Percentiles rank a stretch among this genome's conserved stretches.
Evolutionary conservation across 2,888 invertebrate genomes (phyloP).

Genomic region (Slavum lentiscoides): DNA sequence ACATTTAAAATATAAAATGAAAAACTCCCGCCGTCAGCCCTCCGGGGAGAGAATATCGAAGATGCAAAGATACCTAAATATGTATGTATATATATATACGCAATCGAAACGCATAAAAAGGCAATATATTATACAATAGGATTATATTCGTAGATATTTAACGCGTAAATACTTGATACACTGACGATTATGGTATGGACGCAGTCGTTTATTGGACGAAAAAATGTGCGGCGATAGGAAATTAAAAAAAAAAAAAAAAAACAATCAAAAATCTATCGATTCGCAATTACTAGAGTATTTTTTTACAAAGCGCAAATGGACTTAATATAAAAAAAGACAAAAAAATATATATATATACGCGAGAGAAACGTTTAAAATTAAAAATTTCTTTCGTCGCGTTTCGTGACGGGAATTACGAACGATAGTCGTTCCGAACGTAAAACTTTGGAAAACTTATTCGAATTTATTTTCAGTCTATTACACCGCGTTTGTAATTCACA

Average conservation of each 20-base stretch:
- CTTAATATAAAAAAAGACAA: slow-evolving; percentile 2
- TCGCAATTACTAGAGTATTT: slow-evolving; percentile 12
- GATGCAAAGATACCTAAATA: neutral
- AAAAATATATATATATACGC: neutral
- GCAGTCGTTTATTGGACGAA: neutral
- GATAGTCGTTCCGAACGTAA: slow-evolving; percentile 7
- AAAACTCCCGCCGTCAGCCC: neutral
- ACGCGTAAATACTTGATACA: neutral
- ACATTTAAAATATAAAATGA: slow-evolving; percentile 15
- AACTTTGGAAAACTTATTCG: slow-evolving; percentile 11
- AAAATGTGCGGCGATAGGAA: slow-evolving; percentile 39
- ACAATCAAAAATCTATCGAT: no score
- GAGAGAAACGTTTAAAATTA: slow-evolving; percentile 36
- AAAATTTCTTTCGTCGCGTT: slow-evolving; percentile 25
- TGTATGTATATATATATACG: neutral
- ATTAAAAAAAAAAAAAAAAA: no score
- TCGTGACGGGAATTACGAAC: slow-evolving; percentile 34
- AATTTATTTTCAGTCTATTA: neutral
- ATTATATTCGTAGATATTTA: neutral
- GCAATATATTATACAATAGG: neutral
- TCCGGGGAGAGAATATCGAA: neutral
- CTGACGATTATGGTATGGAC: neutral
- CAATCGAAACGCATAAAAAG: neutral
- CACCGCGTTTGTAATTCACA: neutral
- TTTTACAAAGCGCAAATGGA: slow-evolving; percentile 21